Evolutionary conservation across 2,797 vertebrate genomes (phyloP).

Genomic region (Diglossa cyanea): DNA sequence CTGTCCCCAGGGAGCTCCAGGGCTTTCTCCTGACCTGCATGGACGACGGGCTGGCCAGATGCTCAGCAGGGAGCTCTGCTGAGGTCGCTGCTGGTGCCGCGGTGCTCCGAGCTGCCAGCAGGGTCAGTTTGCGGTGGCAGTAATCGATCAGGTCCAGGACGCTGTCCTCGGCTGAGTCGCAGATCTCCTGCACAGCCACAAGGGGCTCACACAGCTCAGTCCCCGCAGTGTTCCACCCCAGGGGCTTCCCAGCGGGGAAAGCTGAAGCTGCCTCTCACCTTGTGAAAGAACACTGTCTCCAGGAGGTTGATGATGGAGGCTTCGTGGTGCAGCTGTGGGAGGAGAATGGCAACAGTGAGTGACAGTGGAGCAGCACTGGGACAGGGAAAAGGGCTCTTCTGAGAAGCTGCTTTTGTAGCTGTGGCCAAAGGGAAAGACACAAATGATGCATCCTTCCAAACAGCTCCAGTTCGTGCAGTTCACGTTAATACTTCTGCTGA

Average conservation of each 20-base stretch:
- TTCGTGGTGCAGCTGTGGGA: conserved; percentile 88
- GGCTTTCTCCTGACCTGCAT: conserved; percentile 77
- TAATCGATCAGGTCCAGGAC: conserved; percentile 93
- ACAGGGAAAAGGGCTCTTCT: background rate
- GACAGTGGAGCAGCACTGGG: accelerated
- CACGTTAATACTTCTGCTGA: background rate
- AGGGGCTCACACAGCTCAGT: background rate
- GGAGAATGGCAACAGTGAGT: background rate
- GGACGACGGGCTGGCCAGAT: conserved; percentile 53
- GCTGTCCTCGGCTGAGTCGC: conserved; percentile 86
- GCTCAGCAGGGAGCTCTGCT: background rate
- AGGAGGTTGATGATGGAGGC: conserved; percentile 93
- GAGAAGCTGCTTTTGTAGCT: background rate
- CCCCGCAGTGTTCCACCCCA: background rate
- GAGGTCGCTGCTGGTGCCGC: background rate
- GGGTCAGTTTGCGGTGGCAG: conserved; percentile 90
- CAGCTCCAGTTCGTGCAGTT: background rate
- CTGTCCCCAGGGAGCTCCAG: background rate
- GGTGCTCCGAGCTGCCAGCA: conserved; percentile 76
- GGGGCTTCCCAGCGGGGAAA: background rate
- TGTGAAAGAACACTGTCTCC: conserved; percentile 91
- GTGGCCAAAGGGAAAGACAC: background rate
- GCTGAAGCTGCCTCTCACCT: conserved; percentile 76
- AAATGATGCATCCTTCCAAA: background rate
- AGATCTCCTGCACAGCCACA: conserved; percentile 81